phyloP scores from a whole-genome alignment of 1,140 invertebrate genomes.

The Apis cerana region DNA sequence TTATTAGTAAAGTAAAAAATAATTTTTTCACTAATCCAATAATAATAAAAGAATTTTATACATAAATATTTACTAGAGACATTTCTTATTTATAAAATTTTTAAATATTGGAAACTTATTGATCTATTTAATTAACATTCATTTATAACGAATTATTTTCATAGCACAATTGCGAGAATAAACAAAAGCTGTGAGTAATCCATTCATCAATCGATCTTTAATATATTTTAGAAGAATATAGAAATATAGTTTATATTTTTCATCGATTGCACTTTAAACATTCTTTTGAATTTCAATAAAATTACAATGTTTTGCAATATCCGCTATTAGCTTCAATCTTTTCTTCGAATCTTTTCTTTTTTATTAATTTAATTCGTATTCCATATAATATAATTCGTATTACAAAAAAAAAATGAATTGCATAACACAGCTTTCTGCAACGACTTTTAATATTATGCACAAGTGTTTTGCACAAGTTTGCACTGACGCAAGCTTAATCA shows the following conservation, averaged over 20 bases:
- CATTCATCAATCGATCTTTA: neutral
- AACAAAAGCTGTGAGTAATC: conserved; percentile 13
- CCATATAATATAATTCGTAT: too few relatives aligned
- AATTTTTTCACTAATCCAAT: too few relatives aligned
- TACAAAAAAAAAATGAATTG: neutral
- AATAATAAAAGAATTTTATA: too few relatives aligned
- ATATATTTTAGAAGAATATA: neutral
- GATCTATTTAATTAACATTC: too few relatives aligned
- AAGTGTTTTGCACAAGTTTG: neutral
- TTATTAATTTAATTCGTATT: too few relatives aligned
- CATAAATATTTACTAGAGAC: too few relatives aligned
- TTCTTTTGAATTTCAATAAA: neutral
- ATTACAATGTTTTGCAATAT: neutral
- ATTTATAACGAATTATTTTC: neutral
- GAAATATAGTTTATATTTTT: neutral
- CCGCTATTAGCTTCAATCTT: neutral
- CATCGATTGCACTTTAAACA: conserved; percentile 5
- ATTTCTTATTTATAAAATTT: too few relatives aligned
- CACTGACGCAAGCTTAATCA: neutral
- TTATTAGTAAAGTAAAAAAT: too few relatives aligned
- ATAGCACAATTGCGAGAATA: neutral
- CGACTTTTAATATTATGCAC: neutral
- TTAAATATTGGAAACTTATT: neutral
- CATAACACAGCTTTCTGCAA: conserved; percentile 20
- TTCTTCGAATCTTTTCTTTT: neutral